These are phyloP conservation scores for Diglossa cyanea DNA, from an alignment of 2,797 vertebrate genomes.

Conservation along the genomic window DNA sequence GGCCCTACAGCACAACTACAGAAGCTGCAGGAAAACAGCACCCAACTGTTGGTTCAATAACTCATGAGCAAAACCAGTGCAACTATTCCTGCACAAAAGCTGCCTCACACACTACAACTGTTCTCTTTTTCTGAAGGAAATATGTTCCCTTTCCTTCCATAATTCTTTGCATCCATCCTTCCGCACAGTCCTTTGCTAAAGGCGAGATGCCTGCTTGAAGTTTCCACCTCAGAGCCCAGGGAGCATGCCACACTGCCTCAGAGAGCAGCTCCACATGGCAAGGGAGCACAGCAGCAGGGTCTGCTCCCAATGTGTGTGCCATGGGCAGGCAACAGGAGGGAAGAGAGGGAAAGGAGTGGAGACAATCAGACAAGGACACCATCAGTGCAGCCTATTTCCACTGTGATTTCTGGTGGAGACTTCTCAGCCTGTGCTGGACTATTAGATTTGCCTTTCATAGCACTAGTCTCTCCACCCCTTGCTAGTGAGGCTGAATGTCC, in stretches of 20 bases:
- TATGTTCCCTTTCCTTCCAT: background rate
- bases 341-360: background rate
- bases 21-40: background rate
- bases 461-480: background rate
- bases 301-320: rapidly evolving
- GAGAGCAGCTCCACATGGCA: background rate
- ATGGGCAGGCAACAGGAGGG: background rate
- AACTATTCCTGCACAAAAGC: background rate
- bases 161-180: background rate
- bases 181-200: background rate
- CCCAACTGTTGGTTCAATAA: background rate
- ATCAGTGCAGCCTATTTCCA: background rate
- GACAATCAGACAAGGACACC: background rate
- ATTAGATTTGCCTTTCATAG: background rate
- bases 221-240: background rate
- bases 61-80: background rate
- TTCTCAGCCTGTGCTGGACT: background rate
- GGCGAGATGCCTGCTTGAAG: background rate
- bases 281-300: background rate
- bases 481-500: background rate
- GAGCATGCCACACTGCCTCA: background rate
- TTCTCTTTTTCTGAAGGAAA: background rate
- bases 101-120: background rate
- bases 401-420: background rate
- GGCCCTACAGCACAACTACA: background rate